Conservation (phyloP, 2,888 invertebrate genomes). For the Itoplectis maculator region DNA sequence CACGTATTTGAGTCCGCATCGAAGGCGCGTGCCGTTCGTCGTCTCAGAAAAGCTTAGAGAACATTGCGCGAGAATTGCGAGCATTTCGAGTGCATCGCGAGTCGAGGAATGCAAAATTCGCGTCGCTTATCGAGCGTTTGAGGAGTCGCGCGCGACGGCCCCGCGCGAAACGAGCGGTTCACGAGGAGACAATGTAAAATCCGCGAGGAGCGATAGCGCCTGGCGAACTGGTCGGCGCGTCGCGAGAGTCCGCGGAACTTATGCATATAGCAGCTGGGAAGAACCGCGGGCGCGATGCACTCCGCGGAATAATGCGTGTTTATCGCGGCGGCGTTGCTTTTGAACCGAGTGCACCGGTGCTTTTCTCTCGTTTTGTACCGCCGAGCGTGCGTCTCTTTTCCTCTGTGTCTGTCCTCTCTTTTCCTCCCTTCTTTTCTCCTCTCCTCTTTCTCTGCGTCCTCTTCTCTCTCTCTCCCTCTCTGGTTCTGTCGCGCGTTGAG, state of each 20-base stretch:
- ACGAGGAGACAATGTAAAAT: constrained; percentile 44
- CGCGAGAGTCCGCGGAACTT: constrained; percentile 4
- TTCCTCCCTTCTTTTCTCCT: constrained; percentile 42
- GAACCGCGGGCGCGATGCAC: constrained; percentile 73
- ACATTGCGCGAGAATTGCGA: constrained; percentile 36
- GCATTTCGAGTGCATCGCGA: no score
- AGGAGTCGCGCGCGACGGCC: background rate
- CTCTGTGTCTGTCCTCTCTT: constrained; percentile 45
- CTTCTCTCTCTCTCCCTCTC: constrained; percentile 40
- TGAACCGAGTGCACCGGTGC: constrained; percentile 74
- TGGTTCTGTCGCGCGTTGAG: constrained; percentile 36
- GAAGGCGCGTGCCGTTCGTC: constrained; percentile 33
- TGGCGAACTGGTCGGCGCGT: constrained; percentile 18
- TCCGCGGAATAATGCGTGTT: constrained; percentile 81
- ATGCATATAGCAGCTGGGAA: constrained; percentile 52
- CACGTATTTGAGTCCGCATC: background rate
- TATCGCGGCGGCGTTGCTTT: constrained; percentile 81
- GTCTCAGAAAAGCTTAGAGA: background rate
- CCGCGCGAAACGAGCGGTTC: constrained; percentile 24
- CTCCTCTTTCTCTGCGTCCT: constrained; percentile 40
- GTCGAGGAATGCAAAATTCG: constrained; percentile 36
- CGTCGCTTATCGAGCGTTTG: constrained; percentile 28
- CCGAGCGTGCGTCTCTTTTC: constrained; percentile 8
- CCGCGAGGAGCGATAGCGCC: constrained; percentile 35
- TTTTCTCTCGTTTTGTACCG: constrained; percentile 11